Percentiles rank a stretch among this genome's conserved stretches.
phyloP scores from a whole-genome alignment of 2,797 vertebrate species.

The Tenualosa ilisha region DNA sequence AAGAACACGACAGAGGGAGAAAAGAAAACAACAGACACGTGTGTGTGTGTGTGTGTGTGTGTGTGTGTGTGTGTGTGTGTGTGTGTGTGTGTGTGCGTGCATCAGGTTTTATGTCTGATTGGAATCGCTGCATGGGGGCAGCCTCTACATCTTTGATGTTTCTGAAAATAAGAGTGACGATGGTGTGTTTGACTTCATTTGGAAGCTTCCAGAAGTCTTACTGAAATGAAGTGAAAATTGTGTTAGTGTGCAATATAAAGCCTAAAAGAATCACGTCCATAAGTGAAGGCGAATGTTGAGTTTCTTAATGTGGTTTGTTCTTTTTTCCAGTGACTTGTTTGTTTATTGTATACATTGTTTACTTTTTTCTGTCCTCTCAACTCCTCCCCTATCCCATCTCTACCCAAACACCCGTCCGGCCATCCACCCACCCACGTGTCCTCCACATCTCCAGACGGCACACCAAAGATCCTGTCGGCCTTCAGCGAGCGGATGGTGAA shows the following conservation, averaged over 20 bases:
- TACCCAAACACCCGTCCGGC: not conserved
- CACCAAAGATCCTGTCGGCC: conserved; percentile 95
- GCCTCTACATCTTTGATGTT: not conserved
- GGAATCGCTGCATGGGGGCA: conserved; percentile 31
- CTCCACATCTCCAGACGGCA: conserved; percentile 80
- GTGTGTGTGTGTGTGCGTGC: not conserved
- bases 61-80: too few relatives aligned
- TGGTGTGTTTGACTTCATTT: not conserved
- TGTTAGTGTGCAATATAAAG: not conserved
- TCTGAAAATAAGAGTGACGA: not conserved
- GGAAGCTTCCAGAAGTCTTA: not conserved
- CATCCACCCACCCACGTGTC: not conserved
- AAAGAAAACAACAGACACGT: conserved; percentile 3
- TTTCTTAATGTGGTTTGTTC: not conserved
- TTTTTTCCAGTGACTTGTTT: not conserved
- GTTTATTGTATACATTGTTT: not conserved
- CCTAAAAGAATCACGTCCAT: not conserved
- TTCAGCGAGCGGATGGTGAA: conserved; percentile 98
- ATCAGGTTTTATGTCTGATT: conserved; percentile 58
- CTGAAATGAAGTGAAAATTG: not conserved
- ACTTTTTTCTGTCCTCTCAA: not conserved
- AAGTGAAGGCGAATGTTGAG: not conserved
- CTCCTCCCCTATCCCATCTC: not conserved
- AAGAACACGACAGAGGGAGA: conserved; percentile 3
- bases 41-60: not conserved